Percentiles rank a stretch among this genome's conserved stretches.
These are phyloP conservation scores for Pipistrellus kuhlii DNA, from an alignment of 2,797 vertebrate species.

Conservation along the genomic window DNA sequence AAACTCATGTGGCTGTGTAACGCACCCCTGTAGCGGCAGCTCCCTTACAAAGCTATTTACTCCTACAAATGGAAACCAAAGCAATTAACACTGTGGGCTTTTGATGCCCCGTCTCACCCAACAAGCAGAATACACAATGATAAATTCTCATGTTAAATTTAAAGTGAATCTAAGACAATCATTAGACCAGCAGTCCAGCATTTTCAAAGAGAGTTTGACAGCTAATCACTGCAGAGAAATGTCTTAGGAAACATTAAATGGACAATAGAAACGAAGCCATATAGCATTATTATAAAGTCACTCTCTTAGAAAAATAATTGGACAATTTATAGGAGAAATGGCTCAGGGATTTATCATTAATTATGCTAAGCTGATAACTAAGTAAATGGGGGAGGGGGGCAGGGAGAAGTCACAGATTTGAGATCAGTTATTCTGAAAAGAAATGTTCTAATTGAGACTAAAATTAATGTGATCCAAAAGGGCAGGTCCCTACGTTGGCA, in stretches of 20 bases:
- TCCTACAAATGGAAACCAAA: neutral
- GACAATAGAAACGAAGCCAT: neutral
- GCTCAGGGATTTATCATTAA: conserved; percentile 6
- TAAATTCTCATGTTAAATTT: conserved; percentile 12
- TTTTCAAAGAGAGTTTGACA: conserved; percentile 8
- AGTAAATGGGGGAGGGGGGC: neutral
- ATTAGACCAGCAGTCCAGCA: neutral
- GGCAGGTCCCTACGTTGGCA: neutral
- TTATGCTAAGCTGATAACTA: conserved; percentile 3
- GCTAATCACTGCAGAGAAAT: neutral
- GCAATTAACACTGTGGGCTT: neutral
- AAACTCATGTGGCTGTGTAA: neutral
- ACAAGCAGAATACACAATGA: neutral
- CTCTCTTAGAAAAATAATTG: conserved; percentile 25
- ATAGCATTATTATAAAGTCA: neutral
- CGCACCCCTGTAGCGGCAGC: neutral
- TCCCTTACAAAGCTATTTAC: neutral
- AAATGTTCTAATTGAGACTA: neutral
- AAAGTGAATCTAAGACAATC: conserved; percentile 13
- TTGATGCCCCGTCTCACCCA: neutral
- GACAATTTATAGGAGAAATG: neutral
- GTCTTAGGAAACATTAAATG: neutral
- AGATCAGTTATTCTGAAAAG: neutral
- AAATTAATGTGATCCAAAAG: neutral
- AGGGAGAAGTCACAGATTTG: neutral